Percentiles rank a stretch among this genome's conserved stretches.
These are phyloP conservation scores for Drosophila tristis DNA, from an alignment of 1,140 invertebrate species.

Conservation along the genomic window DNA sequence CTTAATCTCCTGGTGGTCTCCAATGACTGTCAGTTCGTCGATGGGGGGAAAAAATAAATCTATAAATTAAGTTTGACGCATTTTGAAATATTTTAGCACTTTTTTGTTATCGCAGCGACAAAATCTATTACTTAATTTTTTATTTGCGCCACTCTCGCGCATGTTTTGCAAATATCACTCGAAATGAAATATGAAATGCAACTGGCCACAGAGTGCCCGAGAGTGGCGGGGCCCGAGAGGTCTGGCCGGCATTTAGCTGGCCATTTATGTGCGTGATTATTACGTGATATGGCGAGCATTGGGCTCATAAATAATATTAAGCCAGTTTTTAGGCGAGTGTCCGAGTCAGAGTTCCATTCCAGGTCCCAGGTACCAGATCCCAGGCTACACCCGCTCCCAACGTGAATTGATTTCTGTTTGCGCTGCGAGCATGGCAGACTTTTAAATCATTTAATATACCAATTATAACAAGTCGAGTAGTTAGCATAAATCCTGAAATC, in stretches of 20 bases:
- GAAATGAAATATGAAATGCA: conserved; percentile 82
- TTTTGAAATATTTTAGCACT: conserved; percentile 82
- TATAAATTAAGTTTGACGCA: conserved; percentile 76
- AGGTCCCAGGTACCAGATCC: background rate
- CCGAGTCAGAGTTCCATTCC: conserved; percentile 49
- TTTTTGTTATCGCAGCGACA: conserved; percentile 77
- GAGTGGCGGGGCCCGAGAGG: conserved; percentile 6
- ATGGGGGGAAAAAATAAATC: conserved; percentile 25
- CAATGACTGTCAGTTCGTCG: conserved; percentile 13
- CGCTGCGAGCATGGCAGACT: conserved; percentile 65
- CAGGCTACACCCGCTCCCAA: conserved; percentile 52
- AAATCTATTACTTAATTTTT: conserved; percentile 83
- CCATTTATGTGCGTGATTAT: conserved; percentile 83
- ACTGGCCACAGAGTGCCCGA: conserved; percentile 18
- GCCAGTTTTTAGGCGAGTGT: conserved; percentile 60
- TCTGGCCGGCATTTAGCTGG: conserved; percentile 69
- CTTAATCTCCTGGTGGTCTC: conserved; percentile 17
- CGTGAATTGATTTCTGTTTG: conserved; percentile 77
- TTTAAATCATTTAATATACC: conserved; percentile 83
- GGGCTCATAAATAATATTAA: conserved; percentile 80
- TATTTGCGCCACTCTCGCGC: conserved; percentile 61
- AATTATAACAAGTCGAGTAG: conserved; percentile 82
- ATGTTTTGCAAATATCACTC: conserved; percentile 75
- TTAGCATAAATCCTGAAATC: conserved; percentile 75
- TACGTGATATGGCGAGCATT: conserved; percentile 78